Evolutionary conservation across 2,113 vertebrate species (phyloP).

Genomic region (Neopipo cinnamomea): DNA sequence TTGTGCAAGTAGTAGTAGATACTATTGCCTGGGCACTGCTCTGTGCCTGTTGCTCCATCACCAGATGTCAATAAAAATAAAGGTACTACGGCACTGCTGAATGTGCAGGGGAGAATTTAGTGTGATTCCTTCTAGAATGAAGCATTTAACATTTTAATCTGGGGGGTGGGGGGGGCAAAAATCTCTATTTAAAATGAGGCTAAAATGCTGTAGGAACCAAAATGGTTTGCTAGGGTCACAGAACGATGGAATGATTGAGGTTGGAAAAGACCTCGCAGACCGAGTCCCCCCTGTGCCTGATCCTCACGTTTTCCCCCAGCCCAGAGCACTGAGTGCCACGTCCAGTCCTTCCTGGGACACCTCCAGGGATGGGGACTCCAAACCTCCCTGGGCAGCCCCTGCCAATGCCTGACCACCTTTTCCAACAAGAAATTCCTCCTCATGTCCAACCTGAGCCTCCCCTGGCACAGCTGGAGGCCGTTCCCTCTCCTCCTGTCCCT

Average conservation of each 20-base stretch:
- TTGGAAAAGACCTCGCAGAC: not conserved
- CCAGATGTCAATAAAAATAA: not conserved
- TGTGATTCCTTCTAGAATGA: not conserved
- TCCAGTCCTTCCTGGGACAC: not conserved
- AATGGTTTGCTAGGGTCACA: not conserved
- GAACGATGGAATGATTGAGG: rapidly evolving
- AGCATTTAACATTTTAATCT: not conserved
- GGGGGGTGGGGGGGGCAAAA: not conserved
- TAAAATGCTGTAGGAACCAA: not conserved
- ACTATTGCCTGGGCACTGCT: not conserved
- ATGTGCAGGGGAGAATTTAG: not conserved
- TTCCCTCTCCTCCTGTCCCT: not conserved
- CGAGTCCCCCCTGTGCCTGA: rapidly evolving
- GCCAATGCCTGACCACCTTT: not conserved
- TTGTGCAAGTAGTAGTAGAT: not conserved
- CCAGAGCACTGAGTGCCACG: not conserved
- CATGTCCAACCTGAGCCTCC: not conserved
- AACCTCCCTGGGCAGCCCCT: not conserved
- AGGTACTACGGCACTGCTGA: not conserved
- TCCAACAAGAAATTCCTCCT: not conserved
- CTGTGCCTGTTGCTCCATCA: not conserved
- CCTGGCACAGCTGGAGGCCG: not conserved
- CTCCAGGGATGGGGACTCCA: not conserved
- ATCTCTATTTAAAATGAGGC: not conserved
- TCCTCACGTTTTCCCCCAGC: not conserved